Evolutionary conservation across 2,797 vertebrate species (phyloP).

Genomic region (Allobates femoralis): DNA sequence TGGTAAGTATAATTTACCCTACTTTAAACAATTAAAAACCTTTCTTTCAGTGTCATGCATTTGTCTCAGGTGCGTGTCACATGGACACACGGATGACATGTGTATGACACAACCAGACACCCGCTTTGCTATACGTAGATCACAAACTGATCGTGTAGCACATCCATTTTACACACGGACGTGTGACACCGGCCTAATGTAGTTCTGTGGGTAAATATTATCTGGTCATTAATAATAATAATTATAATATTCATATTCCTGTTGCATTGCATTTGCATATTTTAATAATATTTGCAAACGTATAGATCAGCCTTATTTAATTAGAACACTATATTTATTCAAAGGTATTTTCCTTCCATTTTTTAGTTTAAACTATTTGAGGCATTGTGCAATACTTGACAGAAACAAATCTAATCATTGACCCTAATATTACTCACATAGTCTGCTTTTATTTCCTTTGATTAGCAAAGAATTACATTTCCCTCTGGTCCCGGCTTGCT

Average conservation of each 20-base stretch:
- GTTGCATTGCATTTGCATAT: background rate
- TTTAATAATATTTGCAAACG: background rate
- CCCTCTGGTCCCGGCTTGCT: conserved; percentile 23
- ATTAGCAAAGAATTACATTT: conserved; percentile 32
- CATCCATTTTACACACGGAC: too few species aligned
- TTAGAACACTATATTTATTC: too few species aligned
- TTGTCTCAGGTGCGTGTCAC: too few species aligned
- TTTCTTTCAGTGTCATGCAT: too few species aligned
- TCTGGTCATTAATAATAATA: background rate
- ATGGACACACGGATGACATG: too few species aligned
- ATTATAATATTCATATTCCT: too few species aligned
- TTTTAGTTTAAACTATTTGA: background rate
- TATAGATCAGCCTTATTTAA: background rate
- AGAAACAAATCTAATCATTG: background rate
- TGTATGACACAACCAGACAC: too few species aligned
- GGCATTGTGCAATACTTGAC: background rate
- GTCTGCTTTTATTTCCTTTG: background rate
- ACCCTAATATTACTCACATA: background rate
- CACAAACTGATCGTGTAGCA: too few species aligned
- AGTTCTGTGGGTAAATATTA: background rate
- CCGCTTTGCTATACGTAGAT: too few species aligned
- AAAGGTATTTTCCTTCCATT: background rate
- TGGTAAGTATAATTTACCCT: too few species aligned
- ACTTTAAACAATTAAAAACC: too few species aligned
- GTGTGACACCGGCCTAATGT: too few species aligned